phyloP scores from a whole-genome alignment of 2,113 vertebrate genomes.

The Gambusia holbrooki region DNA sequence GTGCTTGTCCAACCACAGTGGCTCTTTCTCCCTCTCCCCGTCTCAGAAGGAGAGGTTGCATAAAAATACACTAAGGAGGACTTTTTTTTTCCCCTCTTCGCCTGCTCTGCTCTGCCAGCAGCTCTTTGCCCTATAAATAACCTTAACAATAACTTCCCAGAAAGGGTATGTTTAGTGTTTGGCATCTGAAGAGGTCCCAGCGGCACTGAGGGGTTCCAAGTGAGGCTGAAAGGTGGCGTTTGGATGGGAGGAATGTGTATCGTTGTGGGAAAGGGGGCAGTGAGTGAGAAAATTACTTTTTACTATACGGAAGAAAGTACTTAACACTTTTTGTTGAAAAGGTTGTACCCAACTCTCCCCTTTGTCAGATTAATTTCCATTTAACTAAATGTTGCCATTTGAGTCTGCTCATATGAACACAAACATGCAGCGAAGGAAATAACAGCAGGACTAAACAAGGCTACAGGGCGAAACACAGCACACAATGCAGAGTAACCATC shows the following conservation, averaged over 20 bases:
- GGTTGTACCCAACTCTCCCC: neutral
- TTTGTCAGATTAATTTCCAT: neutral
- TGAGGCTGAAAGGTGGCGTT: slow-evolving; percentile 40
- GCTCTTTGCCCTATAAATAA: slow-evolving; percentile 66
- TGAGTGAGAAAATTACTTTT: slow-evolving; percentile 12
- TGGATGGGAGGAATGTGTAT: slow-evolving; percentile 25
- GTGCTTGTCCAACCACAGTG: slow-evolving; percentile 26
- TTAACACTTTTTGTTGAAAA: neutral
- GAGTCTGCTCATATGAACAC: slow-evolving; percentile 16
- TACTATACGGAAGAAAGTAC: neutral
- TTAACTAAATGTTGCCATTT: neutral
- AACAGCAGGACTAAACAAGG: slow-evolving; percentile 26
- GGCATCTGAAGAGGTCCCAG: slow-evolving; percentile 54
- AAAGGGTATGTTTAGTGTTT: slow-evolving; percentile 65
- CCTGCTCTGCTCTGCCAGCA: slow-evolving; percentile 39
- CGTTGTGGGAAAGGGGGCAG: neutral
- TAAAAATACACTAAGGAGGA: slow-evolving; percentile 18
- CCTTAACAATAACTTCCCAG: slow-evolving; percentile 66
- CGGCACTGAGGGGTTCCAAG: slow-evolving; percentile 46
- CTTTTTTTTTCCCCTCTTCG: neutral
- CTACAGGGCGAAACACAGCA: slow-evolving; percentile 11
- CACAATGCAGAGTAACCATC: slow-evolving; percentile 18
- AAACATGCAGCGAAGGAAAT: slow-evolving; percentile 24
- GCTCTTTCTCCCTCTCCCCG: neutral
- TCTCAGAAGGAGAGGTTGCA: neutral